Base-by-base conservation (phyloP, 2,888 invertebrate species). In the Agapostemon virescens region DNA sequence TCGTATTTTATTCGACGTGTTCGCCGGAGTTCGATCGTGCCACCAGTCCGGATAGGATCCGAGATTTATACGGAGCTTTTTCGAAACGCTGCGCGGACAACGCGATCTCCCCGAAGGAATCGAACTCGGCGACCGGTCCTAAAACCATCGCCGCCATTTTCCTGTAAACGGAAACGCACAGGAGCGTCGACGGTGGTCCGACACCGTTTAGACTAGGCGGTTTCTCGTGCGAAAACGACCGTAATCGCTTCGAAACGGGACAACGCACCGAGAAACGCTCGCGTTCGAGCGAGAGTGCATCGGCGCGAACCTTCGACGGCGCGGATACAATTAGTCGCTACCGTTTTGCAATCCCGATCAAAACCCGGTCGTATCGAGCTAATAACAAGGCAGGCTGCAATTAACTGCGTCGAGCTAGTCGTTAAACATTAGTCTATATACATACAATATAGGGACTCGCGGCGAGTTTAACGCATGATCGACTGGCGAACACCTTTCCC, bases 321-420 rank as follows among this genome's bases (percentile, higher is more conserved):
- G 11, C 26, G 49, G 45, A 55, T 61, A 45, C 79, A 84, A 87
- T 86, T 87, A 83, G 77, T 67, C 67, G 40, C 74, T 49, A 73
- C 75, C 71, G 77, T 86, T 84, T 77, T 77, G 74, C 74, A 81
- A 80, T 79, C 63, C 70, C 67, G 69, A 75, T 77, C 73, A 72
- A 66, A 77, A 78, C 9, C 75, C 67, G 66, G 66, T 49, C 63
- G 68, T 80, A 82, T 75, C 77, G 38, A 79, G 79, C 74, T 87
- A 83, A 84, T 86, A 79, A 85, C 83, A 70, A 87, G 82, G 66
- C 80, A 74, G 77, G 68, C 64, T 52, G 77, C 80, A 83, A 83
- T 84, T 81, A 71, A 69, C 73, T 68, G 61, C 73, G 67, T 71
- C 63, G 71, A 77, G 74, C 70, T 67, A n/a, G 72, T 77, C 74